phyloP scores from a whole-genome alignment of 2,113 vertebrate genomes.

The Microtus richardsoni region DNA sequence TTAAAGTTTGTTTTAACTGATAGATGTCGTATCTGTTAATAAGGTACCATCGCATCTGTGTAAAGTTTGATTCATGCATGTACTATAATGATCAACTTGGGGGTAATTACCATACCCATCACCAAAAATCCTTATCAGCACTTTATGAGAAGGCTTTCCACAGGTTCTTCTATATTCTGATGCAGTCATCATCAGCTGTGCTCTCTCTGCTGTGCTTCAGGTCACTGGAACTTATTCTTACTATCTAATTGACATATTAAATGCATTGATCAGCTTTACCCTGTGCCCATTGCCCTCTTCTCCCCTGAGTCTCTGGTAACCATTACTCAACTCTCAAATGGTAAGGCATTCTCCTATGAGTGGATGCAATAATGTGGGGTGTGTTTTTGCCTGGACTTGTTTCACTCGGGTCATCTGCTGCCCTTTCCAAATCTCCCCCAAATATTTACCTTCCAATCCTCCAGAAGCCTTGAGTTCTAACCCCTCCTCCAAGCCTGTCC shows the following conservation, averaged over 20 bases:
- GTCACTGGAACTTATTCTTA: neutral
- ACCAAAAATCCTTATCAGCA: neutral
- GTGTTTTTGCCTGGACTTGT: neutral
- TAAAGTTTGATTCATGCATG: neutral
- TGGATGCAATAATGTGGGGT: accelerated
- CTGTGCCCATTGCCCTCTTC: neutral
- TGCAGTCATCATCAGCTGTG: accelerated
- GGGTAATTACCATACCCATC: neutral
- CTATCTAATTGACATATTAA: neutral
- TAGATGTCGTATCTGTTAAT: neutral
- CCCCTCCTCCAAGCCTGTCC: neutral
- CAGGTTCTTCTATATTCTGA: neutral
- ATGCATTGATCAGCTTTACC: neutral
- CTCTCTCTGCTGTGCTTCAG: neutral
- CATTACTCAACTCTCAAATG: neutral
- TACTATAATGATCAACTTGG: neutral
- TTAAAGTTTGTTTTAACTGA: neutral
- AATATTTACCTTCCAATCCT: neutral
- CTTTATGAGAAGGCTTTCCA: neutral
- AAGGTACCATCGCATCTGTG: neutral
- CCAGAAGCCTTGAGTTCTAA: neutral
- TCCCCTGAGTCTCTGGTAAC: neutral
- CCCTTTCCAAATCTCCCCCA: neutral
- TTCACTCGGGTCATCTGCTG: too few species aligned
- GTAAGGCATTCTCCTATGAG: neutral